Evolutionary conservation across 2,113 vertebrate genomes (phyloP).

Genomic region (Gyps fulvus): DNA sequence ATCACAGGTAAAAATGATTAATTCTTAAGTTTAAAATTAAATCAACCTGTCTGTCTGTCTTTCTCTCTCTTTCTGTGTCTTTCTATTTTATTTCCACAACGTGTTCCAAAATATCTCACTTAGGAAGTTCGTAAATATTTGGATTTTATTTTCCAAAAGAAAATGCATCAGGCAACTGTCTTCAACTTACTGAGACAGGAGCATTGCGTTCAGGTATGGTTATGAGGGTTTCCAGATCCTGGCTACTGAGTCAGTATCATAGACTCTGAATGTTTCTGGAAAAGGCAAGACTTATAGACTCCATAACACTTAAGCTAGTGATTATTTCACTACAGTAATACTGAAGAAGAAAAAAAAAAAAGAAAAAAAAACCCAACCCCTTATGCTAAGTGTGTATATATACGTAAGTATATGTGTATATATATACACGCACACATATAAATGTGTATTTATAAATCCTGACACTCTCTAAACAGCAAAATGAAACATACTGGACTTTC

Average conservation of each 20-base stretch:
- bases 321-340: neutral
- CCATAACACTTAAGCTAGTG: neutral
- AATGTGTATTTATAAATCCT: neutral
- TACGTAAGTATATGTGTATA: too few species aligned
- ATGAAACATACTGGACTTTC: neutral
- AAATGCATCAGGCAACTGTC: neutral
- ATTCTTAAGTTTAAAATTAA: neutral
- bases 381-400: neutral
- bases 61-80: neutral
- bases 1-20: neutral
- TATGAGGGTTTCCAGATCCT: neutral
- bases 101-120: neutral
- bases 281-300: neutral
- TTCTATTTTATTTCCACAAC: neutral
- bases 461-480: neutral
- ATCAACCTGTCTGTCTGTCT: neutral
- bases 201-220: accelerated
- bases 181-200: neutral
- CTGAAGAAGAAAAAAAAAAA: neutral
- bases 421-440: accelerated
- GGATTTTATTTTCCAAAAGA: neutral
- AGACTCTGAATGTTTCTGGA: neutral
- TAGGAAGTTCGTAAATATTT: neutral
- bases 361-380: too few species aligned
- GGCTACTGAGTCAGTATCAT: neutral